Conservation (phyloP, 2,113 vertebrate genomes). For the Ophiodon elongatus region DNA sequence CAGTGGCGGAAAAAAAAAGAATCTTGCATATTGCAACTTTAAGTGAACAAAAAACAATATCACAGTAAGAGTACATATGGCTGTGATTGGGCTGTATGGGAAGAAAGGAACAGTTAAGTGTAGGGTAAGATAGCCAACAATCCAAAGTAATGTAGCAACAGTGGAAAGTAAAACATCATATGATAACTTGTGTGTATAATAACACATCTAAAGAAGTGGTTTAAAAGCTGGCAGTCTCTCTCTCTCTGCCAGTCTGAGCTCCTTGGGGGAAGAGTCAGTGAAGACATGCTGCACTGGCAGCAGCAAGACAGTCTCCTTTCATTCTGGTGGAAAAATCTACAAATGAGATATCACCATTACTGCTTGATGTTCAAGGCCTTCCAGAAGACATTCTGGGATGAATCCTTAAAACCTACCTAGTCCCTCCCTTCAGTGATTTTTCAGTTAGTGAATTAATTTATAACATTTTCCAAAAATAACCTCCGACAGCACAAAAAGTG, state of each 20-base stretch:
- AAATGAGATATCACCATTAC: background rate
- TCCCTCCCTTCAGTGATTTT: background rate
- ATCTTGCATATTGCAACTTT: background rate
- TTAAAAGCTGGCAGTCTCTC: constrained; percentile 10
- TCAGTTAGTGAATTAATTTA: background rate
- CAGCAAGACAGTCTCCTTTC: background rate
- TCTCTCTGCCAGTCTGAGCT: constrained; percentile 21
- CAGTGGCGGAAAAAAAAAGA: background rate
- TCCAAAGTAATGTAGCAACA: constrained; percentile 8
- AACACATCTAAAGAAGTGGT: constrained; percentile 20
- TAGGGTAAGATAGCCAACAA: constrained; percentile 14
- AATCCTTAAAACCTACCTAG: background rate
- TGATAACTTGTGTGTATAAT: background rate
- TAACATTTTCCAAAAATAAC: background rate
- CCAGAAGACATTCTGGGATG: background rate
- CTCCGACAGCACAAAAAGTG: background rate
- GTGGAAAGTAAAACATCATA: constrained; percentile 33
- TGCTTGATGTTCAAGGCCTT: background rate
- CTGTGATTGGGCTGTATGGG: background rate
- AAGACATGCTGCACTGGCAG: background rate
- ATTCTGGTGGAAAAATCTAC: constrained; percentile 11
- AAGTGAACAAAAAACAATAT: background rate
- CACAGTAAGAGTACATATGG: background rate
- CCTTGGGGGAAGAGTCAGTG: background rate
- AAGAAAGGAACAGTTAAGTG: constrained; percentile 8